A percentile compares a stretch with the other conserved stretches of the same genome.
phyloP scores from a whole-genome alignment of 2,113 vertebrate species.

The Hassar affinis region DNA sequence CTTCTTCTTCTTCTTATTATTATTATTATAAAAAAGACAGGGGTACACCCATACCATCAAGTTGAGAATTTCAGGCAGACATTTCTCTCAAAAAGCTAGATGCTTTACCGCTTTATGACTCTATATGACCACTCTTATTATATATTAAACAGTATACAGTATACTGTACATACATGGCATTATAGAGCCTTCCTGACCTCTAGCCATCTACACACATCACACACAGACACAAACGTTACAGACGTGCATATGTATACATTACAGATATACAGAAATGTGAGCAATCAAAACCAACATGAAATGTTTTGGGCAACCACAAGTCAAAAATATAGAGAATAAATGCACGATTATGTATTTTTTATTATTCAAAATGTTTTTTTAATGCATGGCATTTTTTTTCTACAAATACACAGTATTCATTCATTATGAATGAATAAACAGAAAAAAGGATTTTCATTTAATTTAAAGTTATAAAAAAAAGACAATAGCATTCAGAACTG shows the following conservation, averaged over 20 bases:
- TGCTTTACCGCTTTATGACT: too few relatives aligned
- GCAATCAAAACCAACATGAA: not conserved
- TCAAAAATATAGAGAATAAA: not conserved
- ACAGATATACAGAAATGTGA: not conserved
- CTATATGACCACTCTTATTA: too few relatives aligned
- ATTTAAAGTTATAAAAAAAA: not conserved
- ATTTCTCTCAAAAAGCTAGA: too few relatives aligned
- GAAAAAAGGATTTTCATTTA: not conserved
- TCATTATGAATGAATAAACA: not conserved
- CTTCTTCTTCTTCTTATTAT: too few relatives aligned
- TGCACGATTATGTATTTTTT: not conserved
- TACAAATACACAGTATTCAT: conserved; percentile 32
- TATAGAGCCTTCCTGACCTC: not conserved
- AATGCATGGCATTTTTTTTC: conserved; percentile 23
- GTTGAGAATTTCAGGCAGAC: too few relatives aligned
- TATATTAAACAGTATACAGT: not conserved
- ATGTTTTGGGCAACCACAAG: not conserved
- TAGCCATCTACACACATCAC: not conserved
- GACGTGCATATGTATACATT: not conserved
- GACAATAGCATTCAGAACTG: not conserved
- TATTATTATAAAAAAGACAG: too few relatives aligned
- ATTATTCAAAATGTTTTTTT: not conserved
- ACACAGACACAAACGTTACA: not conserved
- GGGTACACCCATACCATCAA: too few relatives aligned
- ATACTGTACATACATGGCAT: not conserved